These are phyloP conservation scores for Plodia interpunctella DNA, from an alignment of 1,140 invertebrate species.

Conservation along the genomic window DNA sequence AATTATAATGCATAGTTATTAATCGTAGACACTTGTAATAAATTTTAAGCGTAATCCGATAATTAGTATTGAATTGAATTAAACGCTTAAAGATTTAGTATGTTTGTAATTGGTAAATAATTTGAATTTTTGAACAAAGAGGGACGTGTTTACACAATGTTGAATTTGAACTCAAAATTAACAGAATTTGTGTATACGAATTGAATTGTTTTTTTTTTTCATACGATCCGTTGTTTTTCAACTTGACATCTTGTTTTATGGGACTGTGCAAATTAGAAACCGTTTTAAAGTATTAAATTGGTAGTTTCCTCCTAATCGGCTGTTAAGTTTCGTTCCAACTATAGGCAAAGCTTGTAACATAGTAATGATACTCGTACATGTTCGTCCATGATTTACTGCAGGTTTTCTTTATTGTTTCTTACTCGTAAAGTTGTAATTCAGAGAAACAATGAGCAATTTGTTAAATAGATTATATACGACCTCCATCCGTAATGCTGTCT, in stretches of 20 bases:
- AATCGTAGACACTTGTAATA: constrained; percentile 59
- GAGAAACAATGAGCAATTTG: constrained; percentile 73
- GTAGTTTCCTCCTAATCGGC: constrained; percentile 30
- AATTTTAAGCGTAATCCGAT: constrained; percentile 55
- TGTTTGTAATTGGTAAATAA: constrained; percentile 34
- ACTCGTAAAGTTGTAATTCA: constrained; percentile 69
- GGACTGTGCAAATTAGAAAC: constrained; percentile 58
- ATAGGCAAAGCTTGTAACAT: constrained; percentile 48
- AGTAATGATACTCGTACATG: constrained; percentile 52
- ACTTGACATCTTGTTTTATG: constrained; percentile 35
- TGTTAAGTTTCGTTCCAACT: constrained; percentile 49
- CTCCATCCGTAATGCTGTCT: constrained; percentile 72
- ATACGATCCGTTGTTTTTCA: constrained; percentile 22
- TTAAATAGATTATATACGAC: constrained; percentile 73
- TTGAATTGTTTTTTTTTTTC: constrained; percentile 56
- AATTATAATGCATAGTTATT: constrained; percentile 72
- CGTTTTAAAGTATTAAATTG: constrained; percentile 20
- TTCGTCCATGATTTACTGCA: constrained; percentile 64
- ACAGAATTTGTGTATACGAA: constrained; percentile 63
- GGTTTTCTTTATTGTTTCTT: constrained; percentile 70
- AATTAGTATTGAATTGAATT: constrained; percentile 57
- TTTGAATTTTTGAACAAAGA: constrained; percentile 16
- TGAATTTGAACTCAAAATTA: constrained; percentile 26
- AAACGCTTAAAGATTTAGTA: constrained; percentile 66
- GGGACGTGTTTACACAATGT: constrained; percentile 37